phyloP scores from a whole-genome alignment of 2,888 invertebrate species.

The Agrochola litura region DNA sequence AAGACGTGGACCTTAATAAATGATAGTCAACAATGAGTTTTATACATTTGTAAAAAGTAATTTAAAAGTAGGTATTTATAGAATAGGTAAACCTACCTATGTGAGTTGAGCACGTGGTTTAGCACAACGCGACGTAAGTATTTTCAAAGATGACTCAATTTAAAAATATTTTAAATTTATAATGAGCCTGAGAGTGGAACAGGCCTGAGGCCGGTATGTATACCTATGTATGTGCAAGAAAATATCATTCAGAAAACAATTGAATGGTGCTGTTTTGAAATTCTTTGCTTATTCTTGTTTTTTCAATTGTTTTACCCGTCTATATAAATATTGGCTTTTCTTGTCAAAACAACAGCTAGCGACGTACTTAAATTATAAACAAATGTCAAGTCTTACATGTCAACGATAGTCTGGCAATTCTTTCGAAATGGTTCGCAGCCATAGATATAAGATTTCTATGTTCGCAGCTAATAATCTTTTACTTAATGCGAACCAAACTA shows the following conservation, averaged over 20 bases:
- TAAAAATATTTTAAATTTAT: neutral
- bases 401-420: too few species aligned
- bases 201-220: neutral
- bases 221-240: neutral
- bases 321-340: neutral
- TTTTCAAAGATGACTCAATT: slow-evolving; percentile 1
- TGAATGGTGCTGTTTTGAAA: neutral
- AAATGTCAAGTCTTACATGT: neutral
- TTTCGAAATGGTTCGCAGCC: too few species aligned
- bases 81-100: too few species aligned
- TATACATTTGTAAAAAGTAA: too few species aligned
- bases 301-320: neutral
- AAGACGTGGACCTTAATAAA: too few species aligned
- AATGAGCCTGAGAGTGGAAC: neutral
- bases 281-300: neutral
- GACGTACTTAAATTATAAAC: neutral
- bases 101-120: neutral
- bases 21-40: too few species aligned
- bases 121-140: neutral
- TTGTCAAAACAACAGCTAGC: neutral
- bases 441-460: too few species aligned
- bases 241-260: neutral
- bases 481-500: too few species aligned
- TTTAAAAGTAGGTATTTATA: too few species aligned
- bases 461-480: too few species aligned